These are phyloP conservation scores for Papilio aristodemus DNA, from an alignment of 1,140 invertebrate genomes.

Conservation along the genomic window DNA sequence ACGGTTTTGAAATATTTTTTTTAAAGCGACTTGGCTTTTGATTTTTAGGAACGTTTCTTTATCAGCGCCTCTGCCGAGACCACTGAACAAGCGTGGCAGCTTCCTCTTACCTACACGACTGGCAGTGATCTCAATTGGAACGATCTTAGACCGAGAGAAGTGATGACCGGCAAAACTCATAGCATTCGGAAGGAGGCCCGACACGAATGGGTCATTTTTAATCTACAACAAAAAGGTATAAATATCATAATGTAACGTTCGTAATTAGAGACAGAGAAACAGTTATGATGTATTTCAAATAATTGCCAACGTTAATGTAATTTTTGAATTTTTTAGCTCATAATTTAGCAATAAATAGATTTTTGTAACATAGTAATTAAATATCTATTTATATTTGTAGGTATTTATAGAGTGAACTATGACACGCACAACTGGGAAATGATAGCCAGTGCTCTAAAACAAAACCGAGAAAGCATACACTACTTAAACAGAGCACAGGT, in stretches of 20 bases:
- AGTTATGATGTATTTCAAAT: too few species aligned
- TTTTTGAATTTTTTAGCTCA: background rate
- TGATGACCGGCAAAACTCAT: constrained; percentile 68
- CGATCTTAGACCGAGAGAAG: constrained; percentile 75
- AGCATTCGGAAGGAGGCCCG: constrained; percentile 51
- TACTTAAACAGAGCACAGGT: constrained; percentile 87
- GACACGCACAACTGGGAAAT: constrained; percentile 84
- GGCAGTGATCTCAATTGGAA: constrained; percentile 79
- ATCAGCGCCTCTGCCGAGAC: constrained; percentile 48
- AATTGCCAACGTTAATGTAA: too few species aligned
- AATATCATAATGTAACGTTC: background rate
- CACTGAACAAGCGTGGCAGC: constrained; percentile 78
- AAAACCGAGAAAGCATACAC: constrained; percentile 77
- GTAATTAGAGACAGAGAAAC: too few species aligned
- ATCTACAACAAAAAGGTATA: constrained; percentile 84
- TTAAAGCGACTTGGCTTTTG: background rate
- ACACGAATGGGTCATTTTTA: constrained; percentile 86
- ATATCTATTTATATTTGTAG: constrained; percentile 69
- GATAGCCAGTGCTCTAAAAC: constrained; percentile 79
- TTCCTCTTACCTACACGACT: constrained; percentile 83
- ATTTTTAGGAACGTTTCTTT: constrained; percentile 67
- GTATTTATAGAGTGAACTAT: constrained; percentile 91
- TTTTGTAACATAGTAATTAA: background rate
- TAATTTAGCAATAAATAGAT: background rate
- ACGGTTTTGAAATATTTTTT: too few species aligned